These are phyloP conservation scores for Chelonoidis abingdonii DNA, from an alignment of 2,113 vertebrate species.

Conservation along the genomic window DNA sequence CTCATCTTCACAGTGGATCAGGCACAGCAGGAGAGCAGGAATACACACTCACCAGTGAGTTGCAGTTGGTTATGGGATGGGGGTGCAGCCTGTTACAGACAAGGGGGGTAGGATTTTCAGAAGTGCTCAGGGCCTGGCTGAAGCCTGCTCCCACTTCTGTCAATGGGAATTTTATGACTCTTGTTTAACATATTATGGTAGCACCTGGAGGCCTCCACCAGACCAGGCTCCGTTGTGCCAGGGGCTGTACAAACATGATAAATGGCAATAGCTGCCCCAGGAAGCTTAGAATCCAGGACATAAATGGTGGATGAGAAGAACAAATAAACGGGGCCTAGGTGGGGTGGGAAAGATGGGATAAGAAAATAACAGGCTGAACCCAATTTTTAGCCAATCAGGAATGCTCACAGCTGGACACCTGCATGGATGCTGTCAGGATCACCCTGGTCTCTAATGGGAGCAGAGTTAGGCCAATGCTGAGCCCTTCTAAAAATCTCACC, in stretches of 20 bases:
- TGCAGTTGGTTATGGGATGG: not conserved
- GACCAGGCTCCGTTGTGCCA: not conserved
- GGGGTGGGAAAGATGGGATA: not conserved
- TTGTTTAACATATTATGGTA: not conserved
- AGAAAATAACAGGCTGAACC: not conserved
- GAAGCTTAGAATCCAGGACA: not conserved
- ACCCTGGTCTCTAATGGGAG: not conserved
- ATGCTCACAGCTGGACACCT: not conserved
- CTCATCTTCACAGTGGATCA: not conserved
- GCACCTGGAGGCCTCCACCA: not conserved
- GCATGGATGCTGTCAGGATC: not conserved
- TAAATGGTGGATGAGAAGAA: not conserved
- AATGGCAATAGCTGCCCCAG: not conserved
- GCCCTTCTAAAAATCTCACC: not conserved
- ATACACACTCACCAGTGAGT: not conserved
- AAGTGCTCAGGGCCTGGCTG: not conserved
- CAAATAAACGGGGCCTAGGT: not conserved
- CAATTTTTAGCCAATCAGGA: not conserved
- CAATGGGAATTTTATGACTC: not conserved
- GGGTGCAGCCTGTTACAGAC: not conserved
- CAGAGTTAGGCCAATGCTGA: not conserved
- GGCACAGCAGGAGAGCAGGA: not conserved
- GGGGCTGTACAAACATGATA: not conserved
- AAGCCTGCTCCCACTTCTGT: not conserved
- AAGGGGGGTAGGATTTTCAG: not conserved